phyloP scores from a whole-genome alignment of 92 coral and sea anemone genomes.

The Ricordea florida region DNA sequence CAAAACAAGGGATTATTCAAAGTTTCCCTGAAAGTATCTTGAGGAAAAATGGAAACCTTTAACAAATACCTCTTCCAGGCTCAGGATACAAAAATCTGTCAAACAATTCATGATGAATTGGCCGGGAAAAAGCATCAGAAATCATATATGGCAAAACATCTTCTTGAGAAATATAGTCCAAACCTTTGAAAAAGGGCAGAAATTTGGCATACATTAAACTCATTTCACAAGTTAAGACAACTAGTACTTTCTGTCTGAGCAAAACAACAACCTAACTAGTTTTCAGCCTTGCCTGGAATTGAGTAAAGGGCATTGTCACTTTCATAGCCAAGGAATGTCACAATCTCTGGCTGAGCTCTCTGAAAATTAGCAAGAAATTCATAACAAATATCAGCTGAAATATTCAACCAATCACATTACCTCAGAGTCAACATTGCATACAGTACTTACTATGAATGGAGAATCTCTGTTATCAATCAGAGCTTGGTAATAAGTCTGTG shows the following conservation, averaged over 20 bases:
- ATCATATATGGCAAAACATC: conserved; percentile 87
- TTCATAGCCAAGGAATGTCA: conserved; percentile 96
- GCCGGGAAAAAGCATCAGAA: conserved; percentile 87
- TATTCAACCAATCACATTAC: no score
- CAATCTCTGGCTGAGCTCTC: conserved; percentile 99
- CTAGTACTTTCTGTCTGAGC: no score
- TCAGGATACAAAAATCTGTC: conserved; percentile 87
- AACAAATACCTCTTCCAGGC: conserved; percentile 75
- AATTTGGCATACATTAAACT: no score
- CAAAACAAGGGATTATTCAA: no score
- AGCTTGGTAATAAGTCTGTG: conserved; percentile 87
- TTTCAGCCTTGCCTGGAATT: conserved; percentile 74
- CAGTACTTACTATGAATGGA: conserved; percentile 84
- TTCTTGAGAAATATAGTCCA: conserved; percentile 94
- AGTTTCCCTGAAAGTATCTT: no score
- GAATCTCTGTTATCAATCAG: conserved; percentile 95
- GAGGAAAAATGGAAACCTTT: neutral
- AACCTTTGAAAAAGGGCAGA: conserved; percentile 74
- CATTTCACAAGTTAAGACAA: no score
- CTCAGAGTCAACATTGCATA: neutral
- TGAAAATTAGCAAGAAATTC: conserved; percentile 1
- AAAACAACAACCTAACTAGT: neutral
- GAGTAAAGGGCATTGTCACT: conserved; percentile 91
- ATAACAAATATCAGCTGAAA: no score
- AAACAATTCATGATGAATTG: conserved; percentile 94